These are phyloP conservation scores for Caenorhabditis uteleia DNA, from an alignment of 2,888 invertebrate genomes.

Conservation along the genomic window DNA sequence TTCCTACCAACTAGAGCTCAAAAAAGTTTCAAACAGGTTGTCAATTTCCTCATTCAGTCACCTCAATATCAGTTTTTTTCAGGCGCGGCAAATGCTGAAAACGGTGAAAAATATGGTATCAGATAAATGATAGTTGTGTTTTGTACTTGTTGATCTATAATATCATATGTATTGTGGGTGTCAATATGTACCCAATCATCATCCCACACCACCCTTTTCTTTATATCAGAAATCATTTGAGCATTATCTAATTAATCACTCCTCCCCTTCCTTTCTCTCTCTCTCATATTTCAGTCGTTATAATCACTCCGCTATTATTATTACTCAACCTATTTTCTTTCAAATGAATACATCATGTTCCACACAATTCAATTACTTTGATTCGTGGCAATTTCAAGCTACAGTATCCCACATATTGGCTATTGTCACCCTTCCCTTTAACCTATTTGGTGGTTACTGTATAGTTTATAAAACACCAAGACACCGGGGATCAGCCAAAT, in stretches of 20 bases:
- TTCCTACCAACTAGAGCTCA: slow-evolving; percentile 29
- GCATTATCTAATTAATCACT: too few relatives aligned
- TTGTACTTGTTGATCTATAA: too few relatives aligned
- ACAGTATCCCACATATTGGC: slow-evolving; percentile 18
- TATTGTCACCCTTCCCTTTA: slow-evolving; percentile 15
- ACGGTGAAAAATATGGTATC: slow-evolving; percentile 13
- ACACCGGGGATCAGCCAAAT: slow-evolving; percentile 15
- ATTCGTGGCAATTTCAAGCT: slow-evolving; percentile 21
- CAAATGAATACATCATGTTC: too few relatives aligned
- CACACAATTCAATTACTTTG: too few relatives aligned
- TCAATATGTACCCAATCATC: too few relatives aligned
- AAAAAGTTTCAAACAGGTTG: slow-evolving; percentile 23
- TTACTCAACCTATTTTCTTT: too few relatives aligned
- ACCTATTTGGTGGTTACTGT: slow-evolving; percentile 29
- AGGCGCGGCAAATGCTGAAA: slow-evolving; percentile 17
- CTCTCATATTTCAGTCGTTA: too few relatives aligned
- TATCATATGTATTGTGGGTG: too few relatives aligned
- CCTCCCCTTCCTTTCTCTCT: too few relatives aligned
- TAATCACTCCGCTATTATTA: too few relatives aligned
- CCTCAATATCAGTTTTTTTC: not conserved
- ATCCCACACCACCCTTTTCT: too few relatives aligned
- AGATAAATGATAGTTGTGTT: not conserved
- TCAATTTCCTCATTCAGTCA: not conserved
- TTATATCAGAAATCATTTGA: too few relatives aligned
- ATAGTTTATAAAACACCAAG: slow-evolving; percentile 25